phyloP scores from a whole-genome alignment of 2,113 vertebrate species.

The Rhabdornis inornatus region DNA sequence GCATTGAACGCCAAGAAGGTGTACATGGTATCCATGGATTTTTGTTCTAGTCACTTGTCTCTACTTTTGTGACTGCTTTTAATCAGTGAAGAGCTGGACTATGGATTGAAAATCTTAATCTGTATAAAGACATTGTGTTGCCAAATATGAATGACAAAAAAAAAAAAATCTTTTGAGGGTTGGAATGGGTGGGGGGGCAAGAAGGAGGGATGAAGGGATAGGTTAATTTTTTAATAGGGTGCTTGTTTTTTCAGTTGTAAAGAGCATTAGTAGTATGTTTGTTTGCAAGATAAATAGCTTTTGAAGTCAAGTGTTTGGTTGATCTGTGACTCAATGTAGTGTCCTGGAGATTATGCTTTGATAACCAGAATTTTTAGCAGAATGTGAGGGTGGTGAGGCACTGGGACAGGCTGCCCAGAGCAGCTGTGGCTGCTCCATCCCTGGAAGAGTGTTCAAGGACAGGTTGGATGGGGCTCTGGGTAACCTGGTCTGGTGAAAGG shows the following conservation, averaged over 20 bases:
- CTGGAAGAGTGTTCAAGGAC: background rate
- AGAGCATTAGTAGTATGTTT: background rate
- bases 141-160: background rate
- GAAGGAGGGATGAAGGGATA: background rate
- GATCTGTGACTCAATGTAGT: background rate
- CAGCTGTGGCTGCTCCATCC: background rate
- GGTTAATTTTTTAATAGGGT: background rate
- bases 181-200: background rate
- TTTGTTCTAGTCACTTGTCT: constrained; percentile 51
- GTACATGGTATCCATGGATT: constrained; percentile 88
- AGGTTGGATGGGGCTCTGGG: background rate
- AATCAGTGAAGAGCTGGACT: constrained; percentile 34
- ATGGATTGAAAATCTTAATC: constrained; percentile 1
- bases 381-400: background rate
- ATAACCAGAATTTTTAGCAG: background rate
- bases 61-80: constrained; percentile 54
- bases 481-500: background rate
- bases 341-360: background rate
- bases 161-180: background rate
- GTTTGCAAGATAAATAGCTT: background rate
- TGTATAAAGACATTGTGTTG: constrained; percentile 18
- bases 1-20: constrained; percentile 29
- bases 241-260: background rate
- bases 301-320: background rate
- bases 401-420: background rate